These are phyloP conservation scores for Accipiter virgatus DNA, from an alignment of 2,113 vertebrate species.

Conservation along the genomic window DNA sequence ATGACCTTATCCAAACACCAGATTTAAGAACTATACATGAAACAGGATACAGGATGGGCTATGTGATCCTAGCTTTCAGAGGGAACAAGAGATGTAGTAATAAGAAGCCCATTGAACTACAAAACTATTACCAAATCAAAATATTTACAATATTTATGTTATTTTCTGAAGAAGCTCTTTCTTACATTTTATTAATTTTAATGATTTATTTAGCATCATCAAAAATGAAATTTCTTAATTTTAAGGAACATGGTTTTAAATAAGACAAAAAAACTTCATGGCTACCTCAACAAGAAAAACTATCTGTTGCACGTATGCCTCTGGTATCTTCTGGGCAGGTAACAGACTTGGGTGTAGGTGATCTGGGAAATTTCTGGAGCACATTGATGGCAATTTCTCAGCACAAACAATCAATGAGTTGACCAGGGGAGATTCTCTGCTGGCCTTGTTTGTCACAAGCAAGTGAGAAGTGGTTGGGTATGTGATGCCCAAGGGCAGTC, in stretches of 20 bases:
- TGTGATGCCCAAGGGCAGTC: background rate
- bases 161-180: background rate
- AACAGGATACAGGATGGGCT: accelerated
- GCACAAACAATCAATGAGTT: accelerated
- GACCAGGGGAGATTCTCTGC: background rate
- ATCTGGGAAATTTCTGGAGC: background rate
- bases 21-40: background rate
- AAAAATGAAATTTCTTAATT: background rate
- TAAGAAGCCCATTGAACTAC: background rate
- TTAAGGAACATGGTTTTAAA: background rate
- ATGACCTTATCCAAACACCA: background rate
- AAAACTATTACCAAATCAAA: background rate
- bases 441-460: background rate
- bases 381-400: background rate
- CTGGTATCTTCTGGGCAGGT: background rate
- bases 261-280: background rate
- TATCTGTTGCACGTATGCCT: background rate
- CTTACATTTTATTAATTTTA: background rate
- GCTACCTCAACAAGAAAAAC: background rate
- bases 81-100: background rate
- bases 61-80: background rate
- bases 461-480: background rate
- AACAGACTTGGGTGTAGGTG: no score
- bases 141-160: background rate
- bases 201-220: background rate